Evolutionary conservation across 2,888 invertebrate species (phyloP).

Genomic region (Zaprionus lineosus): DNA sequence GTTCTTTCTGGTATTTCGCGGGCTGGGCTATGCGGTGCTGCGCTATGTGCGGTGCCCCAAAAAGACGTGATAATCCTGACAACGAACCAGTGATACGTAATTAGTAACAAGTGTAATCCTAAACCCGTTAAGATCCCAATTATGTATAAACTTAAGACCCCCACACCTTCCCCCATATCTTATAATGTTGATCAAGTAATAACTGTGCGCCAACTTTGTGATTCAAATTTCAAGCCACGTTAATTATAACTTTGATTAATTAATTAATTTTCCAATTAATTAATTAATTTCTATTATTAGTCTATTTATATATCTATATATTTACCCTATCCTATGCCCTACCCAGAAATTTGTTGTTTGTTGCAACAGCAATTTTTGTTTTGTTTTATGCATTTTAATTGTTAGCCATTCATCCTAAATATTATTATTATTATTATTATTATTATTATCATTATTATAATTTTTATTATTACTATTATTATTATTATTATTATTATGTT

Average conservation of each 20-base stretch:
- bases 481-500: conserved; percentile 37
- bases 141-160: neutral
- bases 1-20: conserved; percentile 88
- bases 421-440: conserved; percentile 1
- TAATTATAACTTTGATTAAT: conserved; percentile 37
- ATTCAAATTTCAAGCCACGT: conserved; percentile 72
- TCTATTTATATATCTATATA: conserved; percentile 32
- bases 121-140: neutral
- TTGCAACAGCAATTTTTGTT: conserved; percentile 62
- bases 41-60: conserved; percentile 88
- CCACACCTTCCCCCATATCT: neutral
- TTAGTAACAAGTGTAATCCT: conserved; percentile 41
- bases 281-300: conserved; percentile 21
- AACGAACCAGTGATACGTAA: conserved; percentile 75
- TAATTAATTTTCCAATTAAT: conserved; percentile 30
- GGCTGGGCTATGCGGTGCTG: conserved; percentile 88
- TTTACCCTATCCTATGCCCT: neutral
- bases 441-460: conserved; percentile 7
- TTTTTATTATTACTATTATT: conserved; percentile 29
- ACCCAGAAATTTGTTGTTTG: conserved; percentile 55
- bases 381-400: conserved; percentile 78
- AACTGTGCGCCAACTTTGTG: conserved; percentile 69
- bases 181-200: conserved; percentile 62
- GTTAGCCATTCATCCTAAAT: conserved; percentile 72
- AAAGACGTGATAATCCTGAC: conserved; percentile 79